Evolutionary conservation across 30 jellyfish, hydroid and myxozoan species (phyloP).

Genomic region (Aurelia coerulea): DNA sequence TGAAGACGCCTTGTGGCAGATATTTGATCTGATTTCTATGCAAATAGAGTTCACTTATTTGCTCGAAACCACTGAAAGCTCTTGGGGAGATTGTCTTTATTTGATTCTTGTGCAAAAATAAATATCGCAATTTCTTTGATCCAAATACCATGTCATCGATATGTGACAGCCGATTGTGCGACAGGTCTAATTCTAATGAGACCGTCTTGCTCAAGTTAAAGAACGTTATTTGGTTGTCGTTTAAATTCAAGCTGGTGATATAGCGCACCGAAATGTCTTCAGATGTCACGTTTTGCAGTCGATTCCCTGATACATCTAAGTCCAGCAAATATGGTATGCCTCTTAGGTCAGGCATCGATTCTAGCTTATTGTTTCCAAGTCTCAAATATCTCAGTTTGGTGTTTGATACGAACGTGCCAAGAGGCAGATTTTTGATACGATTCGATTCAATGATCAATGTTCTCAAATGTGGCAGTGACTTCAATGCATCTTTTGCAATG

Average conservation of each 20-base stretch:
- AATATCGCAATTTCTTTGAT: too few relatives aligned
- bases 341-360: not conserved
- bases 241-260: not conserved
- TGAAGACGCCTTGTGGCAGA: constrained; percentile 32
- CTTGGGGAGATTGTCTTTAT: constrained; percentile 12
- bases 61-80: constrained; percentile 34
- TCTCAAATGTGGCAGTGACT: not conserved
- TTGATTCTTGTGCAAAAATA: constrained; percentile 4
- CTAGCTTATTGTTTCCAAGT: constrained; percentile 8
- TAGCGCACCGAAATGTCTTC: not conserved
- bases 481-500: constrained; percentile 21
- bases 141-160: too few relatives aligned
- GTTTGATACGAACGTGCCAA: not conserved
- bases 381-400: not conserved
- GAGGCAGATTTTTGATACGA: not conserved
- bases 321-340: not conserved
- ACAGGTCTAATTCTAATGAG: not conserved
- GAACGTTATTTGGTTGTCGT: constrained; percentile 3
- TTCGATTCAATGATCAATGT: not conserved
- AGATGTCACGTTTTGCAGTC: not conserved
- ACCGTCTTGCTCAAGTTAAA: constrained; percentile 5
- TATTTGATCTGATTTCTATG: constrained; percentile 8
- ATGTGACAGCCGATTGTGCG: constrained; percentile 7
- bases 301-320: not conserved
- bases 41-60: not conserved